Evolutionary conservation across 2,888 invertebrate species (phyloP).

Genomic region (Harmothoe impar): DNA sequence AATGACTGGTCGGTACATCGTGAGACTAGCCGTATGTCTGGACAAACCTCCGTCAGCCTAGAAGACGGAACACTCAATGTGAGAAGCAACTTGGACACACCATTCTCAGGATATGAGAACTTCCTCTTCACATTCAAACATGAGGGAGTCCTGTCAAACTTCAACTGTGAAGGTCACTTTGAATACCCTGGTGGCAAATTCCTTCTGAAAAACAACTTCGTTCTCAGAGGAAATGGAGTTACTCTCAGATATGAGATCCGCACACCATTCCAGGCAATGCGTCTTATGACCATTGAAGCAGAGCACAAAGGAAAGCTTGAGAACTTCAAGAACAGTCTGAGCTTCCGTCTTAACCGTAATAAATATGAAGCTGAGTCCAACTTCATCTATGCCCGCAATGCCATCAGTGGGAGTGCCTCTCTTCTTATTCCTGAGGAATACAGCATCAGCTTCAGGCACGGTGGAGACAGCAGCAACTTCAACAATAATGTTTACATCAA

Average conservation of each 20-base stretch:
- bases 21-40: not conserved
- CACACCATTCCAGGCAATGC: not conserved
- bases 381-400: not conserved
- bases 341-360: not conserved
- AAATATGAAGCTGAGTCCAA: constrained; percentile 34
- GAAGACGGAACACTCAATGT: not conserved
- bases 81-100: not conserved
- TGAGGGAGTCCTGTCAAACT: constrained; percentile 1
- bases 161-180: not conserved
- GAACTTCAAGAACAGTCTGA: constrained; percentile 58
- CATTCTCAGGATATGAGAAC: constrained; percentile 14
- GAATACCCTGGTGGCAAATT: not conserved
- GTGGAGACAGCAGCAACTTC: constrained; percentile 47
- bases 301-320: constrained; percentile 52
- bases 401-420: not conserved
- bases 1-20: constrained; percentile 36
- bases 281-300: constrained; percentile 2
- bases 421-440: constrained; percentile 5
- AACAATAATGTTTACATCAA: constrained; percentile 50
- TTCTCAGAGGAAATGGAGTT: not conserved
- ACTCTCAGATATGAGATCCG: not conserved
- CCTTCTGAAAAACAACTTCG: constrained; percentile 10
- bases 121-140: constrained; percentile 8
- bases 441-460: constrained; percentile 50
- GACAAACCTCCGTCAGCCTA: not conserved